Percentiles rank a stretch among this genome's conserved stretches.
These are phyloP conservation scores for Lasiommata megera DNA, from an alignment of 2,888 invertebrate genomes.

Conservation along the genomic window DNA sequence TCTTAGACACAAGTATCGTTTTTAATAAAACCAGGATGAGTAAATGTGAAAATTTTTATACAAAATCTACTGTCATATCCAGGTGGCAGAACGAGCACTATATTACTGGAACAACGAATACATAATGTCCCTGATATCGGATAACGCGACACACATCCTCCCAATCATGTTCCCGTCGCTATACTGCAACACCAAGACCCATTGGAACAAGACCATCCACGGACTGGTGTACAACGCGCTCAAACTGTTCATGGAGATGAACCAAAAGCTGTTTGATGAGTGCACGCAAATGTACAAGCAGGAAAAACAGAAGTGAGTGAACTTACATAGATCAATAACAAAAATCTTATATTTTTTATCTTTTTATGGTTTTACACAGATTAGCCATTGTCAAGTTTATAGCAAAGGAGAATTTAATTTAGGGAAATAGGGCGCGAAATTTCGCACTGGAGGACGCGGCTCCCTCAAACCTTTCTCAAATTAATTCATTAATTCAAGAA, in stretches of 20 bases:
- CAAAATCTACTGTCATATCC: neutral
- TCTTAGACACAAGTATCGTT: no score
- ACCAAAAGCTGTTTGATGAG: conserved; percentile 99
- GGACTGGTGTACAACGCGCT: conserved; percentile 99
- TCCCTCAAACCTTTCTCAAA: no score
- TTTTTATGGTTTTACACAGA: no score
- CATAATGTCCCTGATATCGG: conserved; percentile 98
- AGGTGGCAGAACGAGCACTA: conserved; percentile 99
- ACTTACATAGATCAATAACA: no score
- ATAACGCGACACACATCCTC: conserved; percentile 98
- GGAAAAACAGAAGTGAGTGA: conserved; percentile 90
- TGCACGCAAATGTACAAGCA: conserved; percentile 97
- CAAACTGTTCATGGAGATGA: conserved; percentile 99
- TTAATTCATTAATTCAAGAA: no score
- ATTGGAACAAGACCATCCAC: conserved; percentile 99
- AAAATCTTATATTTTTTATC: no score
- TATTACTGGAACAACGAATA: conserved; percentile 99
- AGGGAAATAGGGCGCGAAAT: no score
- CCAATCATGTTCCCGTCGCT: conserved; percentile 99
- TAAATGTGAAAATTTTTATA: neutral
- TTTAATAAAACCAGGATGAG: no score
- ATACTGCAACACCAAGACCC: conserved; percentile 99
- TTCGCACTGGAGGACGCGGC: no score
- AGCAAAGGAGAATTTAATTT: no score
- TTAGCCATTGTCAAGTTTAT: no score